Conservation (phyloP, 1,140 invertebrate species). For the Rhizoglyphus robini region DNA sequence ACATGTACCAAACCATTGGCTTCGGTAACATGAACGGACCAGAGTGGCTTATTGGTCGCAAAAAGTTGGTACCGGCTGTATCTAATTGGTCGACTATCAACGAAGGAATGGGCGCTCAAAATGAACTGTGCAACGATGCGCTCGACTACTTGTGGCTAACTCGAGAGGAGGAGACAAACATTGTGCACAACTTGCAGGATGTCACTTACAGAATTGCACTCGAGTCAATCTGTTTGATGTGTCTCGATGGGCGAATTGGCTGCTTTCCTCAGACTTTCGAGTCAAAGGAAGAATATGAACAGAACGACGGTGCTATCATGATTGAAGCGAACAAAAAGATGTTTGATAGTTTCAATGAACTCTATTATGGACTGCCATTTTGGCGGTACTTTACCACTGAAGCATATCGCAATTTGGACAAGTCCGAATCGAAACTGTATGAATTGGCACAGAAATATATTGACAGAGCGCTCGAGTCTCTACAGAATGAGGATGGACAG, state of each 20-base stretch:
- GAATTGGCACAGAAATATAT: conserved; percentile 23
- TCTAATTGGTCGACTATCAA: conserved; percentile 18
- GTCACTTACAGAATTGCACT: conserved; percentile 31
- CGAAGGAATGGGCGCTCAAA: conserved; percentile 15
- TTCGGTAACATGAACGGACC: conserved; percentile 41
- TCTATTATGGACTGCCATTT: conserved; percentile 66
- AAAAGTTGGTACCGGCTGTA: conserved; percentile 23
- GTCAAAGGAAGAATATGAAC: conserved; percentile 33
- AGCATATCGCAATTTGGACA: conserved; percentile 62
- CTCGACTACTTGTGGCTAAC: conserved; percentile 18
- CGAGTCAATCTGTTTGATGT: conserved; percentile 71
- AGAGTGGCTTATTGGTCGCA: conserved; percentile 34
- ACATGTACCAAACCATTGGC: conserved; percentile 38
- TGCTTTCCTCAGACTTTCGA: conserved; percentile 40
- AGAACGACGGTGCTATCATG: conserved; percentile 62
- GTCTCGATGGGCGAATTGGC: conserved; percentile 63
- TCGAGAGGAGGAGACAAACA: neutral
- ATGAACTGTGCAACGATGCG: conserved; percentile 26
- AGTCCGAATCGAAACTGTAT: conserved; percentile 61
- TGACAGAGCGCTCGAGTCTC: conserved; percentile 17
- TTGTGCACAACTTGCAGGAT: conserved; percentile 23
- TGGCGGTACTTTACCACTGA: conserved; percentile 68
- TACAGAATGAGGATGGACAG: neutral
- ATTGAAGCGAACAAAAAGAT: conserved; percentile 73
- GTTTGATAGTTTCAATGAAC: conserved; percentile 59